Evolutionary conservation across 2,888 invertebrate genomes (phyloP).

Genomic region (Laothoe populi): DNA sequence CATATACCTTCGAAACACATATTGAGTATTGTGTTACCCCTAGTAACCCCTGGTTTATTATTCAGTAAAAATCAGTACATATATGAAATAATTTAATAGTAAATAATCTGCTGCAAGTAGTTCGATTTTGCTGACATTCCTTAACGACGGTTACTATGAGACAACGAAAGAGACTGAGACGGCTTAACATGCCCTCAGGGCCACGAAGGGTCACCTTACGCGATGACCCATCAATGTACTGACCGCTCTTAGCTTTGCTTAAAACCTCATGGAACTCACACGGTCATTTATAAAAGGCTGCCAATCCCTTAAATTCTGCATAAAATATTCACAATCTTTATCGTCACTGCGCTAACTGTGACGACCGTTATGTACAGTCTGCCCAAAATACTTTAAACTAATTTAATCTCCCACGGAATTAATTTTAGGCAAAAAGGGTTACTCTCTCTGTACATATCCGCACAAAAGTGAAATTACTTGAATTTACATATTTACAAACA

Average conservation of each 20-base stretch:
- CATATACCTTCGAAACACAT: no score
- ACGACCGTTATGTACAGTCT: neutral
- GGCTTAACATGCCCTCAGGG: neutral
- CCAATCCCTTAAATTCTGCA: neutral
- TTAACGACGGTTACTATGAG: neutral
- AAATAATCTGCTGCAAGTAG: neutral
- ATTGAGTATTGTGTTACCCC: no score
- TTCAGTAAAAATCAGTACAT: neutral
- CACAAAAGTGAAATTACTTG: no score
- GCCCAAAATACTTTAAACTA: no score
- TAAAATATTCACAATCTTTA: neutral
- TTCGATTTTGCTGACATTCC: neutral
- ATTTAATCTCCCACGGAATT: no score
- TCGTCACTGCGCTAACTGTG: neutral
- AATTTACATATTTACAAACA: conserved; percentile 10
- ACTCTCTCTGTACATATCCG: no score
- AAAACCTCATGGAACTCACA: neutral
- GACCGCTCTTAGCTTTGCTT: neutral
- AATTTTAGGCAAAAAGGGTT: conserved; percentile 6
- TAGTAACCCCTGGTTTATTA: neutral
- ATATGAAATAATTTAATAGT: neutral
- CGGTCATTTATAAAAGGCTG: neutral
- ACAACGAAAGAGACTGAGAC: neutral
- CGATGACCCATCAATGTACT: neutral
- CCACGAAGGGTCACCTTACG: neutral